Evolutionary conservation across 2,113 vertebrate species (phyloP).

Genomic region (Bujurquina vittata): DNA sequence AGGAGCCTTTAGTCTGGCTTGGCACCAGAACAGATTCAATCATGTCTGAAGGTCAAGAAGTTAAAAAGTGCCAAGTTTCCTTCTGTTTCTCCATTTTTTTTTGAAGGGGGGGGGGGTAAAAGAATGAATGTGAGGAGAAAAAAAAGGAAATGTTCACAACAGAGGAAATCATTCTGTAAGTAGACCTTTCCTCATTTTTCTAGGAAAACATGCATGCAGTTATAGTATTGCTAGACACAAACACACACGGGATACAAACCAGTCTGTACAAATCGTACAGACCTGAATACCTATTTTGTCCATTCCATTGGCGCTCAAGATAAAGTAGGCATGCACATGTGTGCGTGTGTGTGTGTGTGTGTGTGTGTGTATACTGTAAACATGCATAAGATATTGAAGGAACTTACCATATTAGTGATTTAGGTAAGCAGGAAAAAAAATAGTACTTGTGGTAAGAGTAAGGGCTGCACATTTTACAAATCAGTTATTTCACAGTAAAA

Average conservation of each 20-base stretch:
- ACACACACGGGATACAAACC: neutral
- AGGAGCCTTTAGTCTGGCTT: conserved; percentile 69
- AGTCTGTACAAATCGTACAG: neutral
- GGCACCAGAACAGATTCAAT: conserved; percentile 73
- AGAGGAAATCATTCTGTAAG: conserved; percentile 35
- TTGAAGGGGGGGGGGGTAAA: too few relatives aligned
- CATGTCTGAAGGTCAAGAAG: conserved; percentile 77
- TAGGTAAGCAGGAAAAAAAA: neutral
- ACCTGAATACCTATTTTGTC: neutral
- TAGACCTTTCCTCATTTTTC: conserved; percentile 38
- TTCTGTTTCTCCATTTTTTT: conserved; percentile 52
- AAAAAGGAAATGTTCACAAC: conserved; percentile 25
- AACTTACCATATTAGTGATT: neutral
- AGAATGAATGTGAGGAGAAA: conserved; percentile 3
- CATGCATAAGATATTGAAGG: neutral
- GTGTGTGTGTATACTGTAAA: too few relatives aligned
- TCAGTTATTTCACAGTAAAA: too few relatives aligned
- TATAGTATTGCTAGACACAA: neutral
- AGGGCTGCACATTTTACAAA: neutral
- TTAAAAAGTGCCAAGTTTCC: conserved; percentile 59
- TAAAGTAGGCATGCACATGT: too few relatives aligned
- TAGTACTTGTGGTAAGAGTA: neutral
- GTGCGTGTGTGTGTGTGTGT: too few relatives aligned
- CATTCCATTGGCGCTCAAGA: neutral
- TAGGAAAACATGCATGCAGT: neutral